Evolutionary conservation across 2,113 vertebrate species (phyloP).

Genomic region (Martes martes): DNA sequence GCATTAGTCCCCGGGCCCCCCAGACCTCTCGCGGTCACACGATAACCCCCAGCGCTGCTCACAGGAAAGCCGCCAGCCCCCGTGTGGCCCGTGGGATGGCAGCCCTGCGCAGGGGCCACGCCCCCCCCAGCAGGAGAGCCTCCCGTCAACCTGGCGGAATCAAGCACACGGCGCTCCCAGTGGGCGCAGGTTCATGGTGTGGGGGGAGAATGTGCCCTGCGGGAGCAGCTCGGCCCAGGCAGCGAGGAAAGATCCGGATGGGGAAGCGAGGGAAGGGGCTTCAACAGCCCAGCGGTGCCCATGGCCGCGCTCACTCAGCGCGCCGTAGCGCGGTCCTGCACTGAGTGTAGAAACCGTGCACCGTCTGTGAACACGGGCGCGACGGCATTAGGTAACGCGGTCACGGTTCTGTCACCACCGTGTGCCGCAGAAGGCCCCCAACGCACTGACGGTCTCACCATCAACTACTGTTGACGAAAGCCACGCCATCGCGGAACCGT

Average conservation of each 20-base stretch:
- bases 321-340: not conserved
- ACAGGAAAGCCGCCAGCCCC: no score
- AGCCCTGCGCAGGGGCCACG: not conserved
- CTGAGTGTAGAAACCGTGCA: not conserved
- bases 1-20: not conserved
- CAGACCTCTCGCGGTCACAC: not conserved
- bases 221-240: not conserved
- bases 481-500: not conserved
- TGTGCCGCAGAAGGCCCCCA: not conserved
- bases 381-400: not conserved
- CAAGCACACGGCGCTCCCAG: not conserved
- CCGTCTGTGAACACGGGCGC: not conserved
- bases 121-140: not conserved
- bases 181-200: not conserved
- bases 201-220: not conserved
- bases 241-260: not conserved
- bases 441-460: not conserved
- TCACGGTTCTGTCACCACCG: not conserved
- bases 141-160: not conserved
- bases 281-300: no score
- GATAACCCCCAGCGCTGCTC: not conserved
- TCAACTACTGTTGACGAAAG: not conserved
- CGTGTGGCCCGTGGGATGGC: not conserved
- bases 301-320: accelerated
- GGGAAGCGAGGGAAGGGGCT: not conserved